Evolutionary conservation across 2,888 invertebrate genomes (phyloP).

Genomic region (Gonocerus acuteangulatus): DNA sequence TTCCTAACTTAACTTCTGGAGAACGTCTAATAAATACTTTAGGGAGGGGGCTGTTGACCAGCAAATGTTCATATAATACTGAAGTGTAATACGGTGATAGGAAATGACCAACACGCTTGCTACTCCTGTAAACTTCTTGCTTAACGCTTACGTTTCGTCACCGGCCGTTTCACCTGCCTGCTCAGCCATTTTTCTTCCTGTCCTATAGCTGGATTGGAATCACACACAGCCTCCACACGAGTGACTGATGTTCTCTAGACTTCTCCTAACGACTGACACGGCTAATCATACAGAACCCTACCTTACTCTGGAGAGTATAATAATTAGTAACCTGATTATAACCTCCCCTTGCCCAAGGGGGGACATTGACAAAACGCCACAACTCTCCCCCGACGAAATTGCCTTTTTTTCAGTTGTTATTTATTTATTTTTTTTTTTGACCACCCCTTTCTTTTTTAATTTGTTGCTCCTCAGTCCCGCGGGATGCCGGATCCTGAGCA

Average conservation of each 20-base stretch:
- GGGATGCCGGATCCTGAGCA: background rate
- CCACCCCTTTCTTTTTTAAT: background rate
- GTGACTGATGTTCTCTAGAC: background rate
- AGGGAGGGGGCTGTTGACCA: too few relatives aligned
- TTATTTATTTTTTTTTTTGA: background rate
- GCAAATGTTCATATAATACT: too few relatives aligned
- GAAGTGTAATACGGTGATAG: too few relatives aligned
- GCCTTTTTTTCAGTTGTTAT: slow-evolving; percentile 2
- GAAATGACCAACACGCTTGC: too few relatives aligned
- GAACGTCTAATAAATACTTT: too few relatives aligned
- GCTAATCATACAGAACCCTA: background rate
- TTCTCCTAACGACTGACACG: background rate
- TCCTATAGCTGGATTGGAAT: too few relatives aligned
- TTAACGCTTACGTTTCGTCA: too few relatives aligned
- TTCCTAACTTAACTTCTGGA: too few relatives aligned
- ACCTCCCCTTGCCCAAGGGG: background rate
- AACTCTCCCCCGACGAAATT: slow-evolving; percentile 3
- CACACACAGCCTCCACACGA: background rate
- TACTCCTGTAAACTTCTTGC: too few relatives aligned
- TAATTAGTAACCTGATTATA: background rate
- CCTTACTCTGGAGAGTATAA: background rate
- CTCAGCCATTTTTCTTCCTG: too few relatives aligned
- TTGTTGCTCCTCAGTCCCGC: background rate
- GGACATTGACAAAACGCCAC: slow-evolving; percentile 14
- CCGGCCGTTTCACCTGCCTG: too few relatives aligned